Evolutionary conservation across 2,113 vertebrate genomes (phyloP), one percentile per base, ranked within the genome.

Genomic region (Ailurus styani): DNA sequence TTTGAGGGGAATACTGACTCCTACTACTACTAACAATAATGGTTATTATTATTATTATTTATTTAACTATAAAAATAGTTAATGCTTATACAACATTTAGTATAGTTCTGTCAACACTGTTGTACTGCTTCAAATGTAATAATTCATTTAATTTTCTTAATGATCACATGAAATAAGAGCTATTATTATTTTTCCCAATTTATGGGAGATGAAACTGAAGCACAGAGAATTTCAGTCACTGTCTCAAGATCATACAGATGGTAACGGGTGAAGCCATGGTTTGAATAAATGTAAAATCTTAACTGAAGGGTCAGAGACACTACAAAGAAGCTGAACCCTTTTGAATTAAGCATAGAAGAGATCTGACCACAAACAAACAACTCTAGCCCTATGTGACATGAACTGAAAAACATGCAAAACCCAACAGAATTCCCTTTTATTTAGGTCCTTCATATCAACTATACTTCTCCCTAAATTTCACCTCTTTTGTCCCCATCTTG

Each of bases 241-340:
- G 18, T 23, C 52, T 55, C 14, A 73, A 85, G 47, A 73, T 77
- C 42, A 90, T 23, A 52, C 10, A 85, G 8, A 9, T 70, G 82
- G 17, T 37, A 79, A 77, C 27, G 94, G 5, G 47, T 29, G 40
- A 96, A 90, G 18, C 31, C 50, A 85, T 57, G 20, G 3, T 68
- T 93, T 96, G 42, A 92, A 81, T 64, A 45, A 50, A 40, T 78
- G 68, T 82, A 86, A 52, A 97, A 54, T 82, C 47, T 87, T 90
- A 93, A 64, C 17, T 90, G 23, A 7, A 94, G 8, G 7, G 25
- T 60, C n/a, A 42, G 83, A 93, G 45, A 68, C 17, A 52, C 12
- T 25, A 37, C 2, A 66, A 9, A 47, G 55, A 62, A 87, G 8
- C 3, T n/a, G 12, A 96, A 82, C 10, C 47, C 52, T 45, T 62